Evolutionary conservation across 2,113 vertebrate genomes (phyloP).

Genomic region (Anguilla japonica): DNA sequence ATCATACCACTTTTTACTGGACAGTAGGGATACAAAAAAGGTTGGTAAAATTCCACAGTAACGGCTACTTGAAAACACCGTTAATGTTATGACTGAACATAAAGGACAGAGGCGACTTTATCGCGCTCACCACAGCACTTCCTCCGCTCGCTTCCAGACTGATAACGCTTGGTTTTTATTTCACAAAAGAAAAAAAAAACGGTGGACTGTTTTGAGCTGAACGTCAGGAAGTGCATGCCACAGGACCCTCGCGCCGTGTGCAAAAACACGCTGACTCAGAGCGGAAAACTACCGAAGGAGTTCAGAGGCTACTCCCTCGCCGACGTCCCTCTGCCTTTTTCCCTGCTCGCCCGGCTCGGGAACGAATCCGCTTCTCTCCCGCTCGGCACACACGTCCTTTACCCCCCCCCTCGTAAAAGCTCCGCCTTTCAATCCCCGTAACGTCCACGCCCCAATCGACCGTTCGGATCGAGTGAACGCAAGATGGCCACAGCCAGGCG

Average conservation of each 20-base stretch:
- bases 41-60: no score
- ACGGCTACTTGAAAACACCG: background rate
- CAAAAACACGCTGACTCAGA: slow-evolving; percentile 15
- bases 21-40: background rate
- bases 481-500: background rate
- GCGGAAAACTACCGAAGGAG: slow-evolving; percentile 21
- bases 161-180: slow-evolving; percentile 2
- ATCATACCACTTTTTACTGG: background rate
- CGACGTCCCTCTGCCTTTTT: background rate
- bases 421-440: background rate
- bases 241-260: background rate
- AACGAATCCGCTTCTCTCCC: background rate
- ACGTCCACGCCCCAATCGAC: background rate
- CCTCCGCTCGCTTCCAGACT: background rate
- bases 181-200: background rate
- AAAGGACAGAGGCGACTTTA: slow-evolving; percentile 10
- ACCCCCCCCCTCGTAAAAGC: background rate
- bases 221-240: background rate
- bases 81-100: background rate
- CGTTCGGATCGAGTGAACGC: background rate
- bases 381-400: background rate
- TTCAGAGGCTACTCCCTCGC: background rate
- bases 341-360: background rate
- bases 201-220: slow-evolving; percentile 6
- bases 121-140: slow-evolving; percentile 23